Evolutionary conservation across 2,113 vertebrate genomes (phyloP), one percentile per base, ranked within the genome.

Genomic region (Pedetes capensis): DNA sequence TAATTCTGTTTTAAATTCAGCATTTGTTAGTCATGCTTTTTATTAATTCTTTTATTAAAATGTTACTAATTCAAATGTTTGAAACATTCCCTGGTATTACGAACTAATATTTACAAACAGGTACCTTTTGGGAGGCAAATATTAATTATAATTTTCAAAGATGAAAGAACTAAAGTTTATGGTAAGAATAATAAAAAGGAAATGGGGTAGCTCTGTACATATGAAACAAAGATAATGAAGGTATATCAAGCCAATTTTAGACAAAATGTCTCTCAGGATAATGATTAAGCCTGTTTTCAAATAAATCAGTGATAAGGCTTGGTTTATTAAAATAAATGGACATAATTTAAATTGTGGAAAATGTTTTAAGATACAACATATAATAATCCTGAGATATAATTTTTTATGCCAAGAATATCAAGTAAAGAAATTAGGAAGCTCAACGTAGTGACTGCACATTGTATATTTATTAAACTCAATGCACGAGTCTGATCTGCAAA

Each of bases 1-100:
- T 57, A 91, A 86, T 64, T 92, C 18, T 72, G 49, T 89, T 92
- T 90, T 91, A 95, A 83, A 82, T 89, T 76, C 53, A 95, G 49
- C 13, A 87, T 78, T 80, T 82, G 20, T 87, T 64, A 69, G 22
- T 88, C 34, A 57, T 74, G 34, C 4, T 92, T 84, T 90, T 78
- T 81, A 81, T 92, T 86, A 76, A 78, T 69, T 94, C 53, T 85
- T 92, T 47, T 34, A 72, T 87, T 44, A 83, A 89, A 91, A 86
- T 92, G n/a, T 89, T 92, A 91, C 34, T 61, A 92, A 89, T 80
- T 93, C 59, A 68, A 55, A 44, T 81, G 49, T 59, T 32, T 39
- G 91, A 93, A 88, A 81, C 74, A 86, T 75, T 96, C 81, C 90
- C 22, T 92, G 69, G 44, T 25, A 90, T 44, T 81, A 90, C 37